Base-by-base conservation (phyloP, 37 sponge, comb jelly and placozoan genomes). In the Tethya wilhelma region DNA sequence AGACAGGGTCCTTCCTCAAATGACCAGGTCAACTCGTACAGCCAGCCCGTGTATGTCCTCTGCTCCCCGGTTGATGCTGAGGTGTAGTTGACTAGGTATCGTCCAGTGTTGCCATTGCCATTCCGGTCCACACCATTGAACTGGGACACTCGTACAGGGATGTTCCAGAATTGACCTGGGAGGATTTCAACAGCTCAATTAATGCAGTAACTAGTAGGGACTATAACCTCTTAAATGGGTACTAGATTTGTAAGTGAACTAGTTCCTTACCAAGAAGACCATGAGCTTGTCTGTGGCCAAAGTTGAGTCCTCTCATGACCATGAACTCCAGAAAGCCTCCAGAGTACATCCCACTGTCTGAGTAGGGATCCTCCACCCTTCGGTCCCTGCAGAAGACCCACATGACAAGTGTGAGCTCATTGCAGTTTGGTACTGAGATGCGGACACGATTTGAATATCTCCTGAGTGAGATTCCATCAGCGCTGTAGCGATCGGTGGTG, bases 131-230 rank as follows among this genome's bases (percentile, higher is more conserved):
- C 38, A 1, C 67, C 71, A 30, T 68, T 71, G 75, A 46, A 91
- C 28, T 45, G 63, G 20, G 41, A 36, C 2, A 87, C 82, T 36
- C n/a, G 38, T 17, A 93, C 75, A 11, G 81, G 86, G 22, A 88
- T 56, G 46, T 93, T 93, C 89, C 89, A 93, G 81, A 93, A 93
- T 62, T 93, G 93, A 71, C 89, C 93, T 93, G 72, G 12, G 70
- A 32, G 37, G 34, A 75, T 7, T 2, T 69, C n/a, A n/a, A n/a
- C n/a, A n/a, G n/a, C n/a, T n/a, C n/a, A n/a, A 65, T 4, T 65
- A 4, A 36, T 30, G 8, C 37, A 19, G 17, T 65, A 30, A 30
- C 31, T 65, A 4, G 11, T 4, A 65, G 20, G 31, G 37, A 34
- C 6, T 30, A 36, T 30, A 34, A 4, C 19, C 17, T 65, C 33